Evolutionary conservation across 2,113 vertebrate species (phyloP).

Genomic region (Panthera uncia): DNA sequence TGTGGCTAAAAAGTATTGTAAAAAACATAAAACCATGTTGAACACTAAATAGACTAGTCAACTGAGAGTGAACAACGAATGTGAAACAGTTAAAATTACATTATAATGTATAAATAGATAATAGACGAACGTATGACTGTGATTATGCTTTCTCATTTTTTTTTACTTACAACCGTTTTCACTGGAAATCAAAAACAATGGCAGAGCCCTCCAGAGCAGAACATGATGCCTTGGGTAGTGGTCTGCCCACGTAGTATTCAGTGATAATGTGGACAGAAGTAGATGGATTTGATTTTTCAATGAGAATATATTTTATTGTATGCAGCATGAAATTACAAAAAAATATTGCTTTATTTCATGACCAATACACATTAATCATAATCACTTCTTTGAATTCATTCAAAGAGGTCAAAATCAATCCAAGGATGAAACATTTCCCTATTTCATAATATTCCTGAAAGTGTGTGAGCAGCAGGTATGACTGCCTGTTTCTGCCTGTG

Average conservation of each 20-base stretch:
- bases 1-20: background rate
- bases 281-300: background rate
- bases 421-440: background rate
- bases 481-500: background rate
- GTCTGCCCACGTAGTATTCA: background rate
- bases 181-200: background rate
- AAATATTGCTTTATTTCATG: background rate
- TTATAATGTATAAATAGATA: background rate
- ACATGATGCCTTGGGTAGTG: accelerated
- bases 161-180: background rate
- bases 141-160: background rate
- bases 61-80: background rate
- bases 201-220: background rate
- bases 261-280: background rate
- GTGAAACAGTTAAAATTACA: background rate
- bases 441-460: background rate
- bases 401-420: background rate
- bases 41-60: background rate
- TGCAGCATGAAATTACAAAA: background rate
- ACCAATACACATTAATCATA: background rate
- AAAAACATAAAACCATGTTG: background rate
- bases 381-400: background rate
- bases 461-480: background rate
- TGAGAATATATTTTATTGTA: background rate
- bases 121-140: background rate